Conservation (phyloP, 2,797 vertebrate genomes). For the Sandelia bainsii region DNA sequence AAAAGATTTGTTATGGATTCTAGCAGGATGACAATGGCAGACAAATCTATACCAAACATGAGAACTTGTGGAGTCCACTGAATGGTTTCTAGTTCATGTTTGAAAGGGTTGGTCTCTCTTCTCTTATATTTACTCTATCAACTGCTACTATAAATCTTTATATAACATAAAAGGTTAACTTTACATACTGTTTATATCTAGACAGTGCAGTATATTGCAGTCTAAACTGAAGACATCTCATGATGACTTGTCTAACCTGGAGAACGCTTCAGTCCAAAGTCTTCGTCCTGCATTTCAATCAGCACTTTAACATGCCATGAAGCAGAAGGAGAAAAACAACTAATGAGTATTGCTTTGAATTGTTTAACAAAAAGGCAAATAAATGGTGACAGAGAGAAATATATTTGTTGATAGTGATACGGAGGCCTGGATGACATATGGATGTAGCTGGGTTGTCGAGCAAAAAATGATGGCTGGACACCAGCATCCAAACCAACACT, state of each 20-base stretch:
- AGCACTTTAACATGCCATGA: slow-evolving; percentile 85
- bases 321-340: slow-evolving; percentile 80
- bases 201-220: slow-evolving; percentile 27
- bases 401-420: slow-evolving; percentile 56
- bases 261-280: slow-evolving; percentile 83
- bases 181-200: slow-evolving; percentile 15
- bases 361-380: slow-evolving; percentile 71
- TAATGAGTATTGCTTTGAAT: slow-evolving; percentile 73
- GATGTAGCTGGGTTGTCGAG: slow-evolving; percentile 45
- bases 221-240: slow-evolving; percentile 64
- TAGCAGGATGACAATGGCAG: slow-evolving; percentile 75
- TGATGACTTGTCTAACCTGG: slow-evolving; percentile 83
- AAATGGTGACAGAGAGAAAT: slow-evolving; percentile 63
- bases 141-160: slow-evolving; percentile 13
- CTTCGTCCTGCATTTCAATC: slow-evolving; percentile 87
- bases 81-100: slow-evolving; percentile 64
- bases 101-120: slow-evolving; percentile 58
- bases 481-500: slow-evolving; percentile 19
- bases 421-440: slow-evolving; percentile 64
- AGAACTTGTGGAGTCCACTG: slow-evolving; percentile 55
- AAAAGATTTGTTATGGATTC: slow-evolving; percentile 78
- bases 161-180: slow-evolving; percentile 13
- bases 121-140: slow-evolving; percentile 44
- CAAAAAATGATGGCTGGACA: slow-evolving; percentile 32
- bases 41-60: slow-evolving; percentile 78